These are phyloP conservation scores for Acleris cristana DNA, from an alignment of 2,888 invertebrate genomes.

Conservation along the genomic window DNA sequence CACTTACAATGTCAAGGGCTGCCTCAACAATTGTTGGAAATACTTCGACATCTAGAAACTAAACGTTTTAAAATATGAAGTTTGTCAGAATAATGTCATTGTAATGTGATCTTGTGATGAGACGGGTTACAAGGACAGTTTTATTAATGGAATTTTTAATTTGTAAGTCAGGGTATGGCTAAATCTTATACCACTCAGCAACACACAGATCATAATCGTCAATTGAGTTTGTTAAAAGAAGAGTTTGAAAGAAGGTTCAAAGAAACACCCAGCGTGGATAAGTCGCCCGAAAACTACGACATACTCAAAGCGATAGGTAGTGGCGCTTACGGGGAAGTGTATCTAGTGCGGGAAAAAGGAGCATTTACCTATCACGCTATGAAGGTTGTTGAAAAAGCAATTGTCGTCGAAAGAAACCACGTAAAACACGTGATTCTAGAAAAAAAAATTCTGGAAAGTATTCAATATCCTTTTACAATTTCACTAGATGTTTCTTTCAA, in stretches of 20 bases:
- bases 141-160: constrained; percentile 56
- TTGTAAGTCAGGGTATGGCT: constrained; percentile 57
- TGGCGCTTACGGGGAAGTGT: constrained; percentile 95
- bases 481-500: constrained; percentile 91
- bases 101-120: constrained; percentile 41
- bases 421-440: constrained; percentile 95
- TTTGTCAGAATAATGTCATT: constrained; percentile 37
- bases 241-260: constrained; percentile 61
- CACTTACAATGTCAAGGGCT: not conserved
- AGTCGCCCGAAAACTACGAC: constrained; percentile 85
- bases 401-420: constrained; percentile 94
- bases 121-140: constrained; percentile 43
- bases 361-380: constrained; percentile 90
- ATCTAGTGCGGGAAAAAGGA: constrained; percentile 87
- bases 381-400: constrained; percentile 93
- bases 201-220: constrained; percentile 64
- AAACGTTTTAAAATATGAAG: constrained; percentile 8
- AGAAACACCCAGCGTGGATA: constrained; percentile 46
- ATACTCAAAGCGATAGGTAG: constrained; percentile 90
- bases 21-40: not conserved
- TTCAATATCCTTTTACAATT: constrained; percentile 94
- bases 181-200: constrained; percentile 57
- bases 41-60: constrained; percentile 12
- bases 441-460: constrained; percentile 91
- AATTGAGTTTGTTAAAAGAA: constrained; percentile 67